A percentile compares a stretch with the other conserved stretches of the same genome.
Evolutionary conservation across 1,140 invertebrate genomes (phyloP).

Genomic region (Pseudomyrmex concolor): DNA sequence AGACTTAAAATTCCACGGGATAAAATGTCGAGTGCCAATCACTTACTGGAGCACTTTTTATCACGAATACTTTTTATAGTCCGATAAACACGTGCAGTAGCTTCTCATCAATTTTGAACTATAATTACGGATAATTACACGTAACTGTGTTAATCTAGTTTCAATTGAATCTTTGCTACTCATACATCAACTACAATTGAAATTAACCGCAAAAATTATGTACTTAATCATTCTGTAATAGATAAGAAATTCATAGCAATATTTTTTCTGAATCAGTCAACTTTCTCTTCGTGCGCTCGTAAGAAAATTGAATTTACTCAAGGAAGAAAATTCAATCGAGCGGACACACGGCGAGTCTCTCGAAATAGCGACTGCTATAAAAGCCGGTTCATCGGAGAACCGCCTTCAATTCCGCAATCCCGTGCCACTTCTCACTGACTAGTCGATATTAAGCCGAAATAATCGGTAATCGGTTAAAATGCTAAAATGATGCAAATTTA

Average conservation of each 20-base stretch:
- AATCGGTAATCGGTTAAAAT: background rate
- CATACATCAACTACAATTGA: too few species aligned
- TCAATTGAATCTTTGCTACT: too few species aligned
- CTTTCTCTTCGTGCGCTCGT: slow-evolving; percentile 31
- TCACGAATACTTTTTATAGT: slow-evolving; percentile 12
- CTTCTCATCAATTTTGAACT: slow-evolving; percentile 9
- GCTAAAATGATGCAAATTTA: slow-evolving; percentile 12
- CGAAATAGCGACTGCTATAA: background rate
- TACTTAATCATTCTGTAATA: too few species aligned
- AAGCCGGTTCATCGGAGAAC: slow-evolving; percentile 30
- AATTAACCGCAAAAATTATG: slow-evolving; percentile 12
- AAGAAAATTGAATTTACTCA: slow-evolving; percentile 17
- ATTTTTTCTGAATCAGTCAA: background rate
- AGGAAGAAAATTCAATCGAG: slow-evolving; percentile 40
- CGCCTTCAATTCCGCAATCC: slow-evolving; percentile 3
- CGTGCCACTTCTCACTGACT: background rate
- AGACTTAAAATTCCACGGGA: slow-evolving; percentile 14
- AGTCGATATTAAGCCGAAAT: background rate
- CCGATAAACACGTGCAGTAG: background rate
- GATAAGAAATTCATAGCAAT: too few species aligned
- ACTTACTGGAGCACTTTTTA: background rate
- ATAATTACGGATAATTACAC: too few species aligned
- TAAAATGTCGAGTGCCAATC: slow-evolving; percentile 37
- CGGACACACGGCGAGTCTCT: slow-evolving; percentile 17
- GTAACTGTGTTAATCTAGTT: too few species aligned